phyloP scores from a whole-genome alignment of 2,888 invertebrate species.

The Plebejus argus region DNA sequence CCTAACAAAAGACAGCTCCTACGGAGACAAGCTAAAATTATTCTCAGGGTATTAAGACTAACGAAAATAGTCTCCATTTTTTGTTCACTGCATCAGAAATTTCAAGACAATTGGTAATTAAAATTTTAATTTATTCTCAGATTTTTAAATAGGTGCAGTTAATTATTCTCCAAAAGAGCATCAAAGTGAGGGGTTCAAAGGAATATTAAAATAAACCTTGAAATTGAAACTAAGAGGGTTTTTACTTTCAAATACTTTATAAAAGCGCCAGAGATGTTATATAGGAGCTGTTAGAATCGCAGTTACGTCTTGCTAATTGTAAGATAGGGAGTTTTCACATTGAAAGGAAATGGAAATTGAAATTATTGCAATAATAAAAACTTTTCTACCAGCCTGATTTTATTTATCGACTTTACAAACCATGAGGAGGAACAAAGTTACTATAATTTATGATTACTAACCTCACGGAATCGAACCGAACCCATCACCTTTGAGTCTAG shows the following conservation, averaged over 20 bases:
- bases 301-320: slow-evolving; percentile 70
- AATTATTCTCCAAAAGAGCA: slow-evolving; percentile 21
- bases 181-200: slow-evolving; percentile 18
- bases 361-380: background rate
- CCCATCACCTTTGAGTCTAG: background rate
- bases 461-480: background rate
- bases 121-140: slow-evolving; percentile 18
- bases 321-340: slow-evolving; percentile 45
- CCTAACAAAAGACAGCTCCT: background rate
- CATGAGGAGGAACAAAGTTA: too few species aligned
- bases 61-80: slow-evolving; percentile 9
- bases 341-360: slow-evolving; percentile 20
- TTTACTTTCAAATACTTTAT: slow-evolving; percentile 24
- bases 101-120: slow-evolving; percentile 23
- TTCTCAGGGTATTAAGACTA: background rate
- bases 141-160: slow-evolving; percentile 1
- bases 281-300: slow-evolving; percentile 49
- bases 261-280: slow-evolving; percentile 32
- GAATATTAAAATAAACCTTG: slow-evolving; percentile 27
- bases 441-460: background rate
- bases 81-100: slow-evolving; percentile 10
- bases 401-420: background rate
- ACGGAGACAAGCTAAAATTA: background rate
- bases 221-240: slow-evolving; percentile 33
- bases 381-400: background rate